phyloP scores from a whole-genome alignment of 2,888 invertebrate species.

The Zaprionus lineosus region DNA sequence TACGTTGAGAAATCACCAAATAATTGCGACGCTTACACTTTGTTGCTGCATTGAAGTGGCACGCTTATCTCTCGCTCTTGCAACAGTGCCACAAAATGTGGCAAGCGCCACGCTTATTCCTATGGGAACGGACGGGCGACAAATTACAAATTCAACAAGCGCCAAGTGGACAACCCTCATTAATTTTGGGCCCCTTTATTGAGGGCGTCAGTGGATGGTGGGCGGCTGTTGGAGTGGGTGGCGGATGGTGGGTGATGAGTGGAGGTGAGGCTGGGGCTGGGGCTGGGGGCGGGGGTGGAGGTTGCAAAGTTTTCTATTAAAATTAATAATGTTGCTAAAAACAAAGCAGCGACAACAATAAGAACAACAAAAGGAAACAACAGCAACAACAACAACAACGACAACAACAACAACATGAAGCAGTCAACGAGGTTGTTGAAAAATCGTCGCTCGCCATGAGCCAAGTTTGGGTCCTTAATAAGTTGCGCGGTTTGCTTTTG shows the following conservation, averaged over 20 bases:
- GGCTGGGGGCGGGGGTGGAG: not conserved
- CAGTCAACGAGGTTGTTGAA: constrained; percentile 52
- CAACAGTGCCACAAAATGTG: constrained; percentile 56
- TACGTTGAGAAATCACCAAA: constrained; percentile 73
- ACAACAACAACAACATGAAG: constrained; percentile 37
- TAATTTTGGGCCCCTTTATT: constrained; percentile 54
- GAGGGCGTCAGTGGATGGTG: too few species aligned
- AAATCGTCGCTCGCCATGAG: constrained; percentile 57
- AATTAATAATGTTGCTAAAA: constrained; percentile 78
- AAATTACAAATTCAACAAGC: constrained; percentile 79
- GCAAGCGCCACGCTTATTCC: constrained; percentile 55
- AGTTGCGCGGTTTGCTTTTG: constrained; percentile 60
- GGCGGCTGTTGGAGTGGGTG: too few species aligned
- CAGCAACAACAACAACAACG: constrained; percentile 37
- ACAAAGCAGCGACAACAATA: constrained; percentile 41
- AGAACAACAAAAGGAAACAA: constrained; percentile 22
- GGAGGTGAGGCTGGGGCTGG: too few species aligned
- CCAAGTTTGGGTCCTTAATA: constrained; percentile 47
- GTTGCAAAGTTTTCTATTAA: constrained; percentile 76
- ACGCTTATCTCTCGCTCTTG: constrained; percentile 72
- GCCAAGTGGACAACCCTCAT: constrained; percentile 80
- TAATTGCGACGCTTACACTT: constrained; percentile 78
- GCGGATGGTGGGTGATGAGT: too few species aligned
- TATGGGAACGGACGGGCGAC: constrained; percentile 66
- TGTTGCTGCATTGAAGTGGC: constrained; percentile 68